Percentiles rank a stretch among this genome's conserved stretches.
Conservation (phyloP, 2,113 vertebrate species). For the Spea multiplicata region DNA sequence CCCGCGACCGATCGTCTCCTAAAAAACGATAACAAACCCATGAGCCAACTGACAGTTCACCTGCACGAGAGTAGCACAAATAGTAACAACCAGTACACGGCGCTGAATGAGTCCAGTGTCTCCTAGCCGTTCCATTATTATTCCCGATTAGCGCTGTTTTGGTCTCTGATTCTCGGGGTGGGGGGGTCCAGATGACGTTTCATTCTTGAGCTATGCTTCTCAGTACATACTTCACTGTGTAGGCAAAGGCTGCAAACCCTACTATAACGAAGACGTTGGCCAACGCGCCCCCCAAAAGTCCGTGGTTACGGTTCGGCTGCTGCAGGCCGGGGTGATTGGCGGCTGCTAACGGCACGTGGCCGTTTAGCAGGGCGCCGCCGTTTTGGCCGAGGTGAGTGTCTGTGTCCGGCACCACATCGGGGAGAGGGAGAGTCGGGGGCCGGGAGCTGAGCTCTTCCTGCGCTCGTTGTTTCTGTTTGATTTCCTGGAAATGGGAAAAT, state of each 20-base stretch:
- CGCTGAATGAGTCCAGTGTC: constrained; percentile 51
- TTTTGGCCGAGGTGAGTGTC: constrained; percentile 82
- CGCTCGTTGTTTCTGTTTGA: constrained; percentile 89
- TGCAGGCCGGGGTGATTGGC: constrained; percentile 76
- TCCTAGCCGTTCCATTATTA: constrained; percentile 9
- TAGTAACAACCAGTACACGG: constrained; percentile 50
- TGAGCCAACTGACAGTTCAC: constrained; percentile 54
- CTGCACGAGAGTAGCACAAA: constrained; percentile 47
- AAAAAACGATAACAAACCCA: constrained; percentile 55
- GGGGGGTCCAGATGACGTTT: constrained; percentile 47
- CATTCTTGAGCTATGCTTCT: constrained; percentile 98
- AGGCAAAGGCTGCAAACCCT: constrained; percentile 95
- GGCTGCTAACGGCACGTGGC: constrained; percentile 65
- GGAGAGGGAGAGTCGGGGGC: constrained; percentile 85
- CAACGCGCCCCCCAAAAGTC: constrained; percentile 91
- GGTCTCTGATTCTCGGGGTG: constrained; percentile 44
- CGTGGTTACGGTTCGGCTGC: constrained; percentile 93
- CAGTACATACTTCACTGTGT: constrained; percentile 96
- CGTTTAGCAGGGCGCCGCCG: constrained; percentile 76
- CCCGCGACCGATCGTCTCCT: constrained; percentile 33
- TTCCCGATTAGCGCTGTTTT: constrained; percentile 54
- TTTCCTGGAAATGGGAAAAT: constrained; percentile 70
- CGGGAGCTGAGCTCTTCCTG: constrained; percentile 82
- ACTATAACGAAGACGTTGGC: constrained; percentile 98
- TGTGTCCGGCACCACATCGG: constrained; percentile 88